Evolutionary conservation across 2,113 vertebrate genomes (phyloP).

Genomic region (Plectropomus leopardus): DNA sequence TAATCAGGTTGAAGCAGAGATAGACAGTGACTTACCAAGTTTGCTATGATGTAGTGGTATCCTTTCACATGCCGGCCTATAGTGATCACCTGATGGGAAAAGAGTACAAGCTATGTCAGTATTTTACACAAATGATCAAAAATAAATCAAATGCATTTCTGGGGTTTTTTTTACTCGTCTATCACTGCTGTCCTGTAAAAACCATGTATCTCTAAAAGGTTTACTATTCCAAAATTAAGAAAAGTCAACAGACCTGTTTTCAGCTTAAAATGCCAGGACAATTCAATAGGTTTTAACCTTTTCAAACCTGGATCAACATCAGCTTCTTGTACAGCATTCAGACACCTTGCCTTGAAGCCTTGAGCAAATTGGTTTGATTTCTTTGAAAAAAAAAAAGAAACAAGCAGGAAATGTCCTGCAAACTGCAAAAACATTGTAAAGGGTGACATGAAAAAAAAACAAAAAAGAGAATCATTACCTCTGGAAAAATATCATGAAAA

Average conservation of each 20-base stretch:
- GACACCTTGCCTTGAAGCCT: too few relatives aligned
- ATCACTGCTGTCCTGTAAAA: neutral
- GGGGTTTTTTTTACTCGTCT: neutral
- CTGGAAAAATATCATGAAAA: too few relatives aligned
- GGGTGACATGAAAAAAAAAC: too few relatives aligned
- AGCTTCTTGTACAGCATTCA: too few relatives aligned
- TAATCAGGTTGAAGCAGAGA: neutral
- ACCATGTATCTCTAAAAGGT: neutral
- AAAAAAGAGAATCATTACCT: too few relatives aligned
- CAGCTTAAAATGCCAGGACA: neutral
- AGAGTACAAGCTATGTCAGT: constrained; percentile 5
- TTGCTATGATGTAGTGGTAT: constrained; percentile 98
- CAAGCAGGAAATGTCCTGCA: too few relatives aligned
- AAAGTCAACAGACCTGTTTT: neutral
- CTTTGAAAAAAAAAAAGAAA: too few relatives aligned
- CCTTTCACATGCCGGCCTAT: constrained; percentile 97
- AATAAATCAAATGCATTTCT: neutral
- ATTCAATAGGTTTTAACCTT: neutral
- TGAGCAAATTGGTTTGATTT: too few relatives aligned
- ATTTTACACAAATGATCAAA: neutral
- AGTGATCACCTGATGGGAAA: constrained; percentile 91
- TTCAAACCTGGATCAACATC: too few relatives aligned
- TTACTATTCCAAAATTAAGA: neutral
- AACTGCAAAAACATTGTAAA: too few relatives aligned
- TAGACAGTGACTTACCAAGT: constrained; percentile 89